phyloP scores from a whole-genome alignment of 2,797 vertebrate genomes.

The Nasua narica region DNA sequence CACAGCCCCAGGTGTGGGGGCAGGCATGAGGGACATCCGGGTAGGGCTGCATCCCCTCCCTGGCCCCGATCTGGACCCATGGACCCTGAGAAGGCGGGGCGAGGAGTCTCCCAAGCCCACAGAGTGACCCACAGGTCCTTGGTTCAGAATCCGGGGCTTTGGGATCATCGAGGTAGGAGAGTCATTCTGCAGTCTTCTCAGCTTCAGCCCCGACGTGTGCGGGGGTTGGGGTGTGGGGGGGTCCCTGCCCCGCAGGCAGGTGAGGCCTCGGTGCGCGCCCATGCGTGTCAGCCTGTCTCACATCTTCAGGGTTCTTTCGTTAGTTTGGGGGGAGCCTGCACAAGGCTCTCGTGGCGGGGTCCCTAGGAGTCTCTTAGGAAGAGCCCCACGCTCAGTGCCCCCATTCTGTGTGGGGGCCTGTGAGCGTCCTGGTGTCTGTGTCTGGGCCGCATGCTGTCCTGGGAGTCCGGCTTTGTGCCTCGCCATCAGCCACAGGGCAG shows the following conservation, averaged over 20 bases:
- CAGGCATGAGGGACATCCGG: too few species aligned
- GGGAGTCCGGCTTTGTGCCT: neutral
- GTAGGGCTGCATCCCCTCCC: neutral
- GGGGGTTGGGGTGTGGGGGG: too few species aligned
- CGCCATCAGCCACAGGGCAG: neutral
- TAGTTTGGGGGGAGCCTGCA: too few species aligned
- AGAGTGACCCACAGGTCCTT: neutral
- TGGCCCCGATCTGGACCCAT: neutral
- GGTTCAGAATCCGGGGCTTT: neutral
- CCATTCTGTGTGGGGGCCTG: accelerated
- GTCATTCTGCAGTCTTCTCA: accelerated
- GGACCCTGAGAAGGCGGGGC: neutral
- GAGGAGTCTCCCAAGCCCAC: neutral
- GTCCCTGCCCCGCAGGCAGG: accelerated
- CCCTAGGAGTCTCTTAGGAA: too few species aligned
- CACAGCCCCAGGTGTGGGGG: too few species aligned
- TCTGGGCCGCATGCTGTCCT: neutral
- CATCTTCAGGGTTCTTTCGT: neutral
- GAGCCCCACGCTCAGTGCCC: neutral
- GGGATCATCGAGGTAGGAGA: accelerated
- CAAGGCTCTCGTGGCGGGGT: neutral
- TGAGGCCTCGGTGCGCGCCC: neutral
- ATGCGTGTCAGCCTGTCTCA: accelerated
- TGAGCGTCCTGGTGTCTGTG: too few species aligned
- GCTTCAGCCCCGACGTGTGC: neutral